Evolutionary conservation across 2,888 invertebrate species (phyloP), one percentile per base, ranked within the genome.

Genomic region (Xestia ashworthii): DNA sequence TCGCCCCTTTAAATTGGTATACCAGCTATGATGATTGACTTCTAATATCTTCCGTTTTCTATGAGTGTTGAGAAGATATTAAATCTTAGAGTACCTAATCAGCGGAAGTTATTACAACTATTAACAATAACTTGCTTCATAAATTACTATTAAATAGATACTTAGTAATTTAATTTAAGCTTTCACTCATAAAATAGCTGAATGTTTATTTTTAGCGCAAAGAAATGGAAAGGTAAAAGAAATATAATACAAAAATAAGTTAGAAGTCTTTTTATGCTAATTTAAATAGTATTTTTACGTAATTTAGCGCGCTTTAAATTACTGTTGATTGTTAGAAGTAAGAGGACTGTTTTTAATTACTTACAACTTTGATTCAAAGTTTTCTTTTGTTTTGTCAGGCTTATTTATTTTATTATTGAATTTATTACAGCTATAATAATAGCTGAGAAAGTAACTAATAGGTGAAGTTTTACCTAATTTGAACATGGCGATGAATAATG

Each of bases 261-360:
- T 22, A 14, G 2, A 70, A 55, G n/a, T 32, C 38, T 53, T 46
- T 53, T 32, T 62, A 81, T 77, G 76, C 19, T 60, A 81, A 72
- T 81, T 58, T 5, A 14, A 73, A 70, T 81, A 6, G 41, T 41
- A n/a, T 41, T 50, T 38, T 55, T 67, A 68, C 38, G 67, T 76
- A 62, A 78, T 70, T 44, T n/a, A 0, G 16, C 11, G 11, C 5
- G 11, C 3, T 46, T n/a, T 55, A 5, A 5, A 12, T 32, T 3
- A 14, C n/a, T 19, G 50, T 58, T 66, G 14, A 50, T 32, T 44
- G 66, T 67, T 41, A 67, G 16, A 50, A 32, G 12, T 73, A 62
- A 64, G 32, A 53, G 25, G n/a, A 19, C 14, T 62, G 14, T 50
- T 41, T 38, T 22, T 11, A 9, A n/a, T 46, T 16, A 55, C 44